phyloP scores from a whole-genome alignment of 23 tunicate genomes.

The Styela clava region DNA sequence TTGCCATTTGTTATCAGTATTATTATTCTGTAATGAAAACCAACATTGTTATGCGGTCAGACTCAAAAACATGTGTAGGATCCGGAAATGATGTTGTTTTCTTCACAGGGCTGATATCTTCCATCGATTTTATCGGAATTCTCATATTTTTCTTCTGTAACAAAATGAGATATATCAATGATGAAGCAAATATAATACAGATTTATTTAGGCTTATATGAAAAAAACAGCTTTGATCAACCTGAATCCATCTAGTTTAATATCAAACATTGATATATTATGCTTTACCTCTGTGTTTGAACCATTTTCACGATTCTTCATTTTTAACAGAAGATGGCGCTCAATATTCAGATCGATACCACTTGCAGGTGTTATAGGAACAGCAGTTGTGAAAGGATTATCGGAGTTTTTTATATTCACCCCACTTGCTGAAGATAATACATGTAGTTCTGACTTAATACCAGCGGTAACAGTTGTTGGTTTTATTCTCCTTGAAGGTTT shows the following conservation, averaged over 20 bases:
- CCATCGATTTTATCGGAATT: not conserved
- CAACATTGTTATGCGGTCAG: not conserved
- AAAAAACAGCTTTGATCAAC: too few species aligned
- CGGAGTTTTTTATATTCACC: not conserved
- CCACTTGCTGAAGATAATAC: not conserved
- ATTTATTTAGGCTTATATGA: too few species aligned
- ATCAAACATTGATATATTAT: too few species aligned
- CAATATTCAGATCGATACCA: not conserved
- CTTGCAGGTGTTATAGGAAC: not conserved
- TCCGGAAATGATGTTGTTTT: not conserved
- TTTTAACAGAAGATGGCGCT: constrained; percentile 6
- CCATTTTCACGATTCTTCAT: not conserved
- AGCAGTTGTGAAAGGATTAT: constrained; percentile 1
- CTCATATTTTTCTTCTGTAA: not conserved
- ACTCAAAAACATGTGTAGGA: not conserved
- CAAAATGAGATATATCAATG: too few species aligned
- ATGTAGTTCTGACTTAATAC: not conserved
- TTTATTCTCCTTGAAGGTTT: constrained; percentile 27
- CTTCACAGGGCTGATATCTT: constrained; percentile 8
- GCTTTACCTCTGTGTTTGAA: not conserved
- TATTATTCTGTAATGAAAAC: not conserved
- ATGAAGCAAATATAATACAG: too few species aligned
- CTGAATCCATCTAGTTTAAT: too few species aligned
- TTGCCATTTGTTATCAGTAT: too few species aligned
- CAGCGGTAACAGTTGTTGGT: constrained; percentile 10